Percentiles rank a stretch among this genome's conserved stretches.
These are phyloP conservation scores for Eurytoma adleriae DNA, from an alignment of 2,888 invertebrate species.

Conservation along the genomic window DNA sequence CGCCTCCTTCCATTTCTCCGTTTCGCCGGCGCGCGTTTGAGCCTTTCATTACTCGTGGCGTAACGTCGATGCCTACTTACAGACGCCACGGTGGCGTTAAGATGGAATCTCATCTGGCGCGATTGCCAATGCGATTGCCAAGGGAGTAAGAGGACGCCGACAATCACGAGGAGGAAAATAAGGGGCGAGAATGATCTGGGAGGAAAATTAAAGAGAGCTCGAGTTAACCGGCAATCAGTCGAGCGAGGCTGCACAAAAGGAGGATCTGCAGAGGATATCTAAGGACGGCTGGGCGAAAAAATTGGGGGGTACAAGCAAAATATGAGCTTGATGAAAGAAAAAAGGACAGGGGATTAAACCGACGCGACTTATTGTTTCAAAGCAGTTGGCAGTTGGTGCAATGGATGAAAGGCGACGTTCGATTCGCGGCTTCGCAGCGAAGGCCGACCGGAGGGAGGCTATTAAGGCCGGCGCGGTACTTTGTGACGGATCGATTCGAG, in stretches of 20 bases:
- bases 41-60: conserved; percentile 22
- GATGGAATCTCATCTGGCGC: conserved; percentile 21
- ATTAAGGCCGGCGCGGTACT: neutral
- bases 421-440: neutral
- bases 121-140: neutral
- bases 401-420: too few relatives aligned
- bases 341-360: too few relatives aligned
- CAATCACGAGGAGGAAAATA: conserved; percentile 4
- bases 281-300: too few relatives aligned
- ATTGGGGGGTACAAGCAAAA: too few relatives aligned
- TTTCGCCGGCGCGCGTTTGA: conserved; percentile 17
- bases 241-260: neutral
- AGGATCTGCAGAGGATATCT: neutral
- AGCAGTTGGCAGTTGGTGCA: too few relatives aligned
- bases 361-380: too few relatives aligned
- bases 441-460: neutral
- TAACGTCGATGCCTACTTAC: neutral
- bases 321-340: too few relatives aligned
- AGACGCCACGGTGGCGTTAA: conserved; percentile 16
- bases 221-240: conserved; percentile 17
- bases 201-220: conserved; percentile 27
- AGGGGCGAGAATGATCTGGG: neutral
- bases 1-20: conserved; percentile 16
- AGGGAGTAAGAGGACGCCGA: conserved; percentile 12
- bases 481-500: conserved; percentile 33